phyloP scores from a whole-genome alignment of 1,140 invertebrate species.

The Orchesella cincta region DNA sequence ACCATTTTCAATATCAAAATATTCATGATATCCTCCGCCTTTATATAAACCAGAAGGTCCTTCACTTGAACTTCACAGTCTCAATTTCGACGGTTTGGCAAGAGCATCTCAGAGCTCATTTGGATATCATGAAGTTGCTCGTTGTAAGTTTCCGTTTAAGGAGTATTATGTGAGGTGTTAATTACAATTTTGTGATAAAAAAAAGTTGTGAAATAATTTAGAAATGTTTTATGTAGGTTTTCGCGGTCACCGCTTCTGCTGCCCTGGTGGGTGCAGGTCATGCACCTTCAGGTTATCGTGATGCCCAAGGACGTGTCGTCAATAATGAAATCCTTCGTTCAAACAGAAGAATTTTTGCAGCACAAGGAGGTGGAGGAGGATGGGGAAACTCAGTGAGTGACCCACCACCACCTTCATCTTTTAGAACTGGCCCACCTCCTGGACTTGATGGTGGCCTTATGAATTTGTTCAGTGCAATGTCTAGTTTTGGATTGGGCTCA shows the following conservation, averaged over 20 bases:
- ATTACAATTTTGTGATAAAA: too few relatives aligned
- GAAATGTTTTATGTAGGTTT: background rate
- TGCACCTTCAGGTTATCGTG: background rate
- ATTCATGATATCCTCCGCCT: background rate
- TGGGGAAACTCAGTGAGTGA: background rate
- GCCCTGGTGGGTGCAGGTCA: background rate
- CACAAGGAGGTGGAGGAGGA: background rate
- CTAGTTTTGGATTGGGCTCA: constrained; percentile 7
- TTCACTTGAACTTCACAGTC: constrained; percentile 23
- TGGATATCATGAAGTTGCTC: background rate
- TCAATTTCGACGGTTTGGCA: background rate
- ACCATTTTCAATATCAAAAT: constrained; percentile 18
- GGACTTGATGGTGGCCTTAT: background rate
- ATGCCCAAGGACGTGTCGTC: background rate
- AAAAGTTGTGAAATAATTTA: too few relatives aligned
- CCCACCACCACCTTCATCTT: background rate
- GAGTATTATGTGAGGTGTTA: background rate
- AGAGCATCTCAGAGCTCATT: background rate
- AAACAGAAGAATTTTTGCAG: constrained; percentile 2
- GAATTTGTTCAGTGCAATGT: constrained; percentile 17
- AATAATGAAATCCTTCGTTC: background rate
- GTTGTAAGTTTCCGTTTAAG: constrained; percentile 7
- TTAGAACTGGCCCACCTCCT: background rate
- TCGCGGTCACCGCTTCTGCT: background rate
- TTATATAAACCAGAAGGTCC: constrained; percentile 20